Base-by-base conservation (phyloP, 2,113 vertebrate genomes). In the Odontophorus gujanensis region DNA sequence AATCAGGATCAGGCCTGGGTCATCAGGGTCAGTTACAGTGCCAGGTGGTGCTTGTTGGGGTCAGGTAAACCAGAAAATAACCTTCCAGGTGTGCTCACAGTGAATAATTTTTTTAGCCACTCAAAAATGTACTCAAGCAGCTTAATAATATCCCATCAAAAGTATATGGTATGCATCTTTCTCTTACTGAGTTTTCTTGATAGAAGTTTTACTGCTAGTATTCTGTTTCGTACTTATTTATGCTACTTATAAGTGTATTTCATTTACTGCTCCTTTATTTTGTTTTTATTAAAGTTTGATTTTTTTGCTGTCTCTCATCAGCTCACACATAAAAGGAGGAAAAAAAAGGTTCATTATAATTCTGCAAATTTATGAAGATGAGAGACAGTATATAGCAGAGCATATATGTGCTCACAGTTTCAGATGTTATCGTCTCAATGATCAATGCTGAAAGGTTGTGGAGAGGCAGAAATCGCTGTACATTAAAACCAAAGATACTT, bases 401-500 rank as follows among this genome's bases (percentile, higher is more conserved):
- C 51, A 20, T 59, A 76, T 30, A 63, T 72, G 82, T 65, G 86
- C 50, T 93, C 61, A 30, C 57, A 42, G 28, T 83, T 92, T 81
- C 89, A 82, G 47, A 51, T 78, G 82, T 87, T 53, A 69, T 62
- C 66, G 62, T 92, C 87, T 96, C n/a, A 7, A 4, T 24, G 67
- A 92, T 90, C 87, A 92, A 59, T 95, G 71, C 73, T 12, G 18
- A 95, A 94, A 92, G 30, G 75, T 78, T 93, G 59, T 89, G 81
- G 85, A 72, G 45, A 90, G 65, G 75, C 69, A 93, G 72, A 92
- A 84, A 95, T 95, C 93, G 81, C 74, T 89, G 42, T 72, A 34
- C 72, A 16, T 82, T 97, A 95, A 93, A 96, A 90, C 57, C 34
- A 91, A 81, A 92, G 67, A 71, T 69, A 65, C 68, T 87, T 91